These are phyloP conservation scores for Sphaerodactylus townsendi DNA, from an alignment of 2,113 vertebrate genomes.

Conservation along the genomic window DNA sequence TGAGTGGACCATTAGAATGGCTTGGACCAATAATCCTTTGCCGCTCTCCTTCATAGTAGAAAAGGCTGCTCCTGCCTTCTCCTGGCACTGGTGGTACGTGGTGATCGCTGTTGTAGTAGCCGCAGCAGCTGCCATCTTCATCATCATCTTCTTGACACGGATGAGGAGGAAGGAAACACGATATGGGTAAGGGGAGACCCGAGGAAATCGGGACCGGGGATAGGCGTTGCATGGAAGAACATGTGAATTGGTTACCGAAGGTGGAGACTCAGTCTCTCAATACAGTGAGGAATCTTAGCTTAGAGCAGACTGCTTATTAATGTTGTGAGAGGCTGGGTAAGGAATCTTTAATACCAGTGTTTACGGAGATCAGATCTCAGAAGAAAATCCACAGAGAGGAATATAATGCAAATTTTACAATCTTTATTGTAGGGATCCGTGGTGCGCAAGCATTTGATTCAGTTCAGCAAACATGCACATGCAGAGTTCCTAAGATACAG, in stretches of 20 bases:
- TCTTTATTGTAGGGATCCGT: no score
- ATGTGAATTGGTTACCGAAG: background rate
- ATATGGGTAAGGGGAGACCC: constrained; percentile 77
- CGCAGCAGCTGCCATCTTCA: constrained; percentile 75
- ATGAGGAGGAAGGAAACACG: constrained; percentile 86
- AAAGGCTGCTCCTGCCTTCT: constrained; percentile 67
- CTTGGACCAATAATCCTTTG: constrained; percentile 12
- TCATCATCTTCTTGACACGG: constrained; percentile 82
- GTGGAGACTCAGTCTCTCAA: no score
- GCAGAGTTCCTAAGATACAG: no score
- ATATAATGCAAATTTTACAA: no score
- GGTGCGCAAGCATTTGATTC: no score
- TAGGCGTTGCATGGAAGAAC: background rate
- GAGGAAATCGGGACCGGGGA: background rate
- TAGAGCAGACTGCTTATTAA: no score
- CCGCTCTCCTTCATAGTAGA: constrained; percentile 43
- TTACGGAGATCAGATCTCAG: no score
- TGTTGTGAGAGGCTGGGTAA: no score
- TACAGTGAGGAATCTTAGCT: no score
- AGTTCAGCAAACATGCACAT: no score
- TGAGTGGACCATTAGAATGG: background rate
- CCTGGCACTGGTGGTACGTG: constrained; percentile 94
- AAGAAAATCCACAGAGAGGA: no score
- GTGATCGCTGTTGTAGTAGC: constrained; percentile 81
- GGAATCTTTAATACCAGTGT: no score